Percentiles rank a stretch among this genome's conserved stretches.
phyloP scores from a whole-genome alignment of 2,797 vertebrate genomes.

The Amblyraja radiata region DNA sequence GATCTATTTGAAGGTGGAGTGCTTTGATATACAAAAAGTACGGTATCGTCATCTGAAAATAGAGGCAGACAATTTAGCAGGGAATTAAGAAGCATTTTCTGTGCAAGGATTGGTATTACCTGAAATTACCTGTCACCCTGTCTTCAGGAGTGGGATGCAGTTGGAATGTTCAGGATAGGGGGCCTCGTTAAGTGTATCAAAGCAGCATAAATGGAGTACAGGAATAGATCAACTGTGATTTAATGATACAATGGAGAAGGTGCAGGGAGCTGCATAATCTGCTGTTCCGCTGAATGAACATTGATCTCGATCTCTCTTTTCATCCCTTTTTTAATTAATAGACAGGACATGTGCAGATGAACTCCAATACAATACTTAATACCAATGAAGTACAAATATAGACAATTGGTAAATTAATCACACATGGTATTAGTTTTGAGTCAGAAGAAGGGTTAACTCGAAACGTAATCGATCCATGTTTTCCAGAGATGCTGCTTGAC shows the following conservation, averaged over 20 bases:
- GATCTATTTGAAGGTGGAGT: too few species aligned
- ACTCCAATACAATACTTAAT: neutral
- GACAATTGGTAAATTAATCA: neutral
- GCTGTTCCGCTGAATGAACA: neutral
- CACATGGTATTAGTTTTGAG: too few species aligned
- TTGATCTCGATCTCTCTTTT: neutral
- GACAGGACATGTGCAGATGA: neutral
- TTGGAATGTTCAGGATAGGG: neutral
- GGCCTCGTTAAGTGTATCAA: neutral
- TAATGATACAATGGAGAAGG: neutral
- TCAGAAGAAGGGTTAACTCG: too few species aligned
- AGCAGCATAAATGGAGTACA: neutral
- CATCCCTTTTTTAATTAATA: neutral
- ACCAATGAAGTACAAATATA: neutral
- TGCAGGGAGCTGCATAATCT: neutral
- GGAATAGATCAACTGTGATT: neutral
- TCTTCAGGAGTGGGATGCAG: neutral
- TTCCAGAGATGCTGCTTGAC: too few species aligned
- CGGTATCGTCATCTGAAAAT: neutral
- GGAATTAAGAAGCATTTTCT: neutral
- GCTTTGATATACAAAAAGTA: neutral
- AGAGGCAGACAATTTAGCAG: neutral
- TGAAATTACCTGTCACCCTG: neutral
- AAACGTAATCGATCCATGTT: too few species aligned
- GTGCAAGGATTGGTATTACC: neutral